Conservation (phyloP, 2,113 vertebrate genomes). For the Thermophis baileyi region DNA sequence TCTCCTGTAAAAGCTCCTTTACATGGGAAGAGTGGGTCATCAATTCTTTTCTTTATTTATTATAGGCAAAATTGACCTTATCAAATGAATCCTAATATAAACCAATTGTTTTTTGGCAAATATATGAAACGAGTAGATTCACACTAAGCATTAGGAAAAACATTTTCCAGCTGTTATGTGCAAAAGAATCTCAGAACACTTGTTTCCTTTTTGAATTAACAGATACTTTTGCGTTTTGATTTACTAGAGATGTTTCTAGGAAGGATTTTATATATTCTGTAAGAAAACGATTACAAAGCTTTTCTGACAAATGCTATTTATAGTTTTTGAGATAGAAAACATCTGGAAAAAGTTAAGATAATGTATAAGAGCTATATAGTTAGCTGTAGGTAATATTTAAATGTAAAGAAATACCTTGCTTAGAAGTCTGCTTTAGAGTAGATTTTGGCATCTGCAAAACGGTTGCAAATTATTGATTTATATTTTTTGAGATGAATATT, state of each 20-base stretch:
- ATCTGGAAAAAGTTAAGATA: slow-evolving; percentile 45
- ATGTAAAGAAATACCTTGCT: slow-evolving; percentile 40
- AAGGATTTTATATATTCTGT: not conserved
- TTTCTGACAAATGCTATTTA: slow-evolving; percentile 31
- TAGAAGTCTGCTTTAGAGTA: slow-evolving; percentile 47
- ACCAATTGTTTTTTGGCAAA: not conserved
- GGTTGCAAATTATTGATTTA: slow-evolving; percentile 51
- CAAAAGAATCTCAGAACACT: not conserved
- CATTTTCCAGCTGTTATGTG: not conserved
- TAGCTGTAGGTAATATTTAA: slow-evolving; percentile 51
- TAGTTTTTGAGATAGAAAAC: slow-evolving; percentile 36
- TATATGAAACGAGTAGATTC: not conserved
- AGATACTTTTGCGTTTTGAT: not conserved
- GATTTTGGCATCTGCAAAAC: slow-evolving; percentile 36
- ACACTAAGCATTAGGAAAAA: not conserved
- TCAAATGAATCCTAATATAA: not conserved
- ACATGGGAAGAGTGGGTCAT: not conserved
- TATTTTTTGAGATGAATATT: slow-evolving; percentile 59
- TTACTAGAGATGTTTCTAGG: not conserved
- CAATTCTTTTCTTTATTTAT: not conserved
- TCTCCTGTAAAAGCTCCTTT: not conserved
- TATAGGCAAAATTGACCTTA: not conserved
- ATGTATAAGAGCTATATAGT: slow-evolving; percentile 42
- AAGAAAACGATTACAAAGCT: slow-evolving; percentile 18
- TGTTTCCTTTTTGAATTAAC: not conserved